phyloP scores from a whole-genome alignment of 37 sponge, comb jelly and placozoan genomes.

The Mnemiopsis leidyi region DNA sequence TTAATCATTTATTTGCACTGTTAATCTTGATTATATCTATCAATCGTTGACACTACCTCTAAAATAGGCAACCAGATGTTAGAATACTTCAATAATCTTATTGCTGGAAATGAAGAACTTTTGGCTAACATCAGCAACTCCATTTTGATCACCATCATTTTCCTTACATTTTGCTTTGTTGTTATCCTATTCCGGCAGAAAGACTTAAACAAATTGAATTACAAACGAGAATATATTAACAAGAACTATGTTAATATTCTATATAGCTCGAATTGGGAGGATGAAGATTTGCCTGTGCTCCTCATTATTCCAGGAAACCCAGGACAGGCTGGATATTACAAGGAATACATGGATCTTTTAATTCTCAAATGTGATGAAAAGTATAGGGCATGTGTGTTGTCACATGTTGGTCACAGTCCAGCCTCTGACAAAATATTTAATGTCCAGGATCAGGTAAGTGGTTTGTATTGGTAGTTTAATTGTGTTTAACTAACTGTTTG shows the following conservation, averaged over 20 bases:
- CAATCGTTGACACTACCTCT: too few species aligned
- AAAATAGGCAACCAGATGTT: neutral
- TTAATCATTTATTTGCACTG: too few species aligned
- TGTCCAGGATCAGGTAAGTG: slow-evolving; percentile 45
- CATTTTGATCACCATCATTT: neutral
- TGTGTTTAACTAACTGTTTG: too few species aligned
- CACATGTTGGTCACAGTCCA: slow-evolving; percentile 60
- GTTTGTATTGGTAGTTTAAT: neutral
- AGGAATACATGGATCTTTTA: slow-evolving; percentile 7
- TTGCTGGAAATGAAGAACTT: neutral
- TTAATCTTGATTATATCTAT: too few species aligned
- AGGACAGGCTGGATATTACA: slow-evolving; percentile 43
- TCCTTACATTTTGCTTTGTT: neutral
- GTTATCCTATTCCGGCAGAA: neutral
- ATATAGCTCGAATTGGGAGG: slow-evolving; percentile 21
- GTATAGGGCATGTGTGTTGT: slow-evolving; percentile 20
- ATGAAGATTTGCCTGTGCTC: slow-evolving; percentile 16
- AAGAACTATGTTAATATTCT: slow-evolving; percentile 27
- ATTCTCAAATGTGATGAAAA: neutral
- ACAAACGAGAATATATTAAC: slow-evolving; percentile 5
- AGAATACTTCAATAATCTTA: neutral
- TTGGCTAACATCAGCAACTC: neutral
- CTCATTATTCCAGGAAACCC: slow-evolving; percentile 41
- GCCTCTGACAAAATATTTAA: slow-evolving; percentile 24
- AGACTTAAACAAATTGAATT: neutral